A percentile compares a stretch with the other conserved stretches of the same genome.
These are phyloP conservation scores for Copidosoma floridanum DNA, from an alignment of 1,140 invertebrate species.

Conservation along the genomic window DNA sequence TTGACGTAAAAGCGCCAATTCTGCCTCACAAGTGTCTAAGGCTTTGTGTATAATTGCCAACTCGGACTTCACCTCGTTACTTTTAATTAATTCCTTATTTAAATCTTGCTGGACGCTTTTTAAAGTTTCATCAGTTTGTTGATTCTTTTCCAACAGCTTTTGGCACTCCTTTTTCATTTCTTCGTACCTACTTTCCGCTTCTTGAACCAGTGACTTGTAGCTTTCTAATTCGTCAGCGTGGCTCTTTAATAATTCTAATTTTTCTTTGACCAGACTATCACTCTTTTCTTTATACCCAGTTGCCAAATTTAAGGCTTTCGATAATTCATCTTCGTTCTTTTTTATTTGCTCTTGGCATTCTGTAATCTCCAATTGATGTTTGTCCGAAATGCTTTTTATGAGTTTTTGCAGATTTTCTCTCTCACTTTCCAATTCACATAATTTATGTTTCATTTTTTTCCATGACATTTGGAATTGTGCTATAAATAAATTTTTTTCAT, in stretches of 20 bases:
- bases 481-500: conserved; percentile 70
- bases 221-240: conserved; percentile 51
- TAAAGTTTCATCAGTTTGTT: conserved; percentile 40
- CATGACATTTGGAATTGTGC: conserved; percentile 62
- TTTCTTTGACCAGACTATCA: conserved; percentile 58
- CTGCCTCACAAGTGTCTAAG: conserved; percentile 58
- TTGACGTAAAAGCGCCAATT: conserved; percentile 56
- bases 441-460: conserved; percentile 53
- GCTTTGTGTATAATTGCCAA: conserved; percentile 56
- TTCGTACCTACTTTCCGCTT: conserved; percentile 44
- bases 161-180: conserved; percentile 43
- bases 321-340: conserved; percentile 65
- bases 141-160: conserved; percentile 44
- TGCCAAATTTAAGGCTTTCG: conserved; percentile 65
- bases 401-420: conserved; percentile 41
- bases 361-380: conserved; percentile 43
- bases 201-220: conserved; percentile 46
- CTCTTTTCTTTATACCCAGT: conserved; percentile 68
- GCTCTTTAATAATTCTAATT: conserved; percentile 48
- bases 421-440: conserved; percentile 51
- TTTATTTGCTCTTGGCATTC: conserved; percentile 57
- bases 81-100: conserved; percentile 46
- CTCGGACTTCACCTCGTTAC: conserved; percentile 49
- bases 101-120: conserved; percentile 46
- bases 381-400: conserved; percentile 44